Evolutionary conservation across 2,888 invertebrate species (phyloP).

Genomic region (Leptarthrus brevirostris): DNA sequence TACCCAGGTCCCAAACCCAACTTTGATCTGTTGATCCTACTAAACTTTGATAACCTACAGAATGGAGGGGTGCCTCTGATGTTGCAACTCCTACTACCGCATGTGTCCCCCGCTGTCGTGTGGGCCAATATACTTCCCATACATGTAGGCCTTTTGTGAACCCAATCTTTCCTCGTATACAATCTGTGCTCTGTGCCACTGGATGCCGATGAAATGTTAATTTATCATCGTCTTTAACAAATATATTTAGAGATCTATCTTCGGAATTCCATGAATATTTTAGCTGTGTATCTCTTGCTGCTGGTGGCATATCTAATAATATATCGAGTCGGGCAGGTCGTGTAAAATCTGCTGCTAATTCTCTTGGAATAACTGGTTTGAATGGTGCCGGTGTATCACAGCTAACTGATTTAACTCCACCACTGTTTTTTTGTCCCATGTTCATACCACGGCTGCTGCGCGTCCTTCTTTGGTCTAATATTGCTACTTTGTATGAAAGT

Average conservation of each 20-base stretch:
- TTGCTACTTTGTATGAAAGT: slow-evolving; percentile 70
- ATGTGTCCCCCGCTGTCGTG: slow-evolving; percentile 96
- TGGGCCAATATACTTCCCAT: slow-evolving; percentile 98
- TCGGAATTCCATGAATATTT: slow-evolving; percentile 98
- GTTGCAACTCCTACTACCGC: slow-evolving; percentile 99
- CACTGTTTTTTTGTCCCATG: slow-evolving; percentile 94
- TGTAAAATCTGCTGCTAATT: slow-evolving; percentile 89
- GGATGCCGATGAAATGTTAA: slow-evolving; percentile 97
- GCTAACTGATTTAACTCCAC: slow-evolving; percentile 87
- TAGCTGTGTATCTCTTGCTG: slow-evolving; percentile 86
- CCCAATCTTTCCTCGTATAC: slow-evolving; percentile 96
- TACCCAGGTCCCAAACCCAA: slow-evolving; percentile 96
- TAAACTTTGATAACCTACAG: slow-evolving; percentile 96
- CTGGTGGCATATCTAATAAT: slow-evolving; percentile 95
- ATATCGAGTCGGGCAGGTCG: slow-evolving; percentile 95
- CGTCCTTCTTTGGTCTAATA: slow-evolving; percentile 66
- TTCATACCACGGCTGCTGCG: slow-evolving; percentile 89
- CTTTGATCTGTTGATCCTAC: slow-evolving; percentile 97
- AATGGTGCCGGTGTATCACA: slow-evolving; percentile 87
- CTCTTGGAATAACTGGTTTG: slow-evolving; percentile 89
- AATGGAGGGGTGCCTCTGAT: slow-evolving; percentile 92
- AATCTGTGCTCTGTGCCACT: slow-evolving; percentile 99
- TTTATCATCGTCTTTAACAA: slow-evolving; percentile 98
- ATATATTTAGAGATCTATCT: slow-evolving; percentile 96
- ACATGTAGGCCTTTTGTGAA: slow-evolving; percentile 93